phyloP scores from a whole-genome alignment of 2,888 invertebrate species.

The Chaetoderma sp. region DNA sequence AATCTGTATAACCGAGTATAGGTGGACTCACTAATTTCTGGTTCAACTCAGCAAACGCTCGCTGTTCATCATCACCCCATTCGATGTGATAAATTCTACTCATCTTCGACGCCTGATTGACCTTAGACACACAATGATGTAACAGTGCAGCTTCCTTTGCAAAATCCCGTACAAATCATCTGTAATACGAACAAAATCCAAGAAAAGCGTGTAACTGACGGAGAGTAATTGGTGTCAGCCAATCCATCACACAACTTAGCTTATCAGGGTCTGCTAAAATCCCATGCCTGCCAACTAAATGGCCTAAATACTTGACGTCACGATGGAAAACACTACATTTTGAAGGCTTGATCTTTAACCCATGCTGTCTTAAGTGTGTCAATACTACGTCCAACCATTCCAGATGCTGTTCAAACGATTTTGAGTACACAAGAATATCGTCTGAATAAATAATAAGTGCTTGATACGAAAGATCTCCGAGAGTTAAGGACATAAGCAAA shows the following conservation, averaged over 20 bases:
- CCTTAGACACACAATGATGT: neutral
- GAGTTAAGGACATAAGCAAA: constrained; percentile 16
- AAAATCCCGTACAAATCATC: neutral
- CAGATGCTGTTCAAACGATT: neutral
- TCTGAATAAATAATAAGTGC: neutral
- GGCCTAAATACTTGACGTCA: constrained; percentile 1
- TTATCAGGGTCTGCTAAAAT: constrained; percentile 7
- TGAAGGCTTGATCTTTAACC: neutral
- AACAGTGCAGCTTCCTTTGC: neutral
- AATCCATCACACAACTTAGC: neutral
- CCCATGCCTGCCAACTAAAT: neutral
- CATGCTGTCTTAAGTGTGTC: neutral
- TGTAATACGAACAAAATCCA: neutral
- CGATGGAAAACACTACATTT: neutral
- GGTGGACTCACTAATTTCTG: neutral
- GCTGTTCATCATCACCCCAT: constrained; percentile 3
- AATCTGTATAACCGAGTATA: constrained; percentile 4
- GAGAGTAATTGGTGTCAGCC: neutral
- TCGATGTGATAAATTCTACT: no score
- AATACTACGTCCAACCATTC: neutral
- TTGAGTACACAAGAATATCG: constrained; percentile 3
- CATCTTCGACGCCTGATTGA: neutral
- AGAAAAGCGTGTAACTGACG: neutral
- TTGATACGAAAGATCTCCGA: constrained; percentile 6
- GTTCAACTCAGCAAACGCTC: constrained; percentile 2